phyloP scores from a whole-genome alignment of 2,797 vertebrate genomes.

The Dryobates pubescens region DNA sequence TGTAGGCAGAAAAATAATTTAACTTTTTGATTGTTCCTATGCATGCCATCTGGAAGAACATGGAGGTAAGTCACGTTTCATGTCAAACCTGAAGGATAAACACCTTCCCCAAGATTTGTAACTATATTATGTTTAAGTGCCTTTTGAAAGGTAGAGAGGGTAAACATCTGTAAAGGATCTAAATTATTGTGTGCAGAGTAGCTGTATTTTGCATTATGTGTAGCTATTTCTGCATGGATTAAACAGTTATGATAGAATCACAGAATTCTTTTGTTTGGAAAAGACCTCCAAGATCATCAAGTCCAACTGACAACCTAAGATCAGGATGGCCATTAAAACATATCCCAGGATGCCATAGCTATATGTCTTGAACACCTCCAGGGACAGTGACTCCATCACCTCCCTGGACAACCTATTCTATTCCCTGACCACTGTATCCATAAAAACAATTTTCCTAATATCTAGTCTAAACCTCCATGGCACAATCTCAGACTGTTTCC shows the following conservation, averaged over 20 bases:
- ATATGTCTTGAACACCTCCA: too few species aligned
- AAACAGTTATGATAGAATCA: neutral
- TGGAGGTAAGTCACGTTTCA: conserved; percentile 73
- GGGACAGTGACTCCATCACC: too few species aligned
- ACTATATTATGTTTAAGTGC: neutral
- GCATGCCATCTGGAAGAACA: conserved; percentile 72
- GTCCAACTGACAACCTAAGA: too few species aligned
- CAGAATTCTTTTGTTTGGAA: too few species aligned
- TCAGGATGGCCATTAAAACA: too few species aligned
- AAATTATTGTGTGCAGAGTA: neutral
- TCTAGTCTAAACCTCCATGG: too few species aligned
- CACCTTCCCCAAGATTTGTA: neutral
- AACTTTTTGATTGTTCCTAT: conserved; percentile 55
- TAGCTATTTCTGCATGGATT: neutral
- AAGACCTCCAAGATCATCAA: too few species aligned
- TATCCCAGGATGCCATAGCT: too few species aligned
- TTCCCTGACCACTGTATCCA: too few species aligned
- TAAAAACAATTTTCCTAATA: too few species aligned
- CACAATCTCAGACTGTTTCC: too few species aligned
- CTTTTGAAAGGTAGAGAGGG: neutral
- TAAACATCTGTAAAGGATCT: neutral
- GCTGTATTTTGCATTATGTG: neutral
- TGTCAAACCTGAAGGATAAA: neutral
- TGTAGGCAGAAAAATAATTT: neutral
- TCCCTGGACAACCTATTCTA: too few species aligned